Evolutionary conservation across 2,113 vertebrate genomes (phyloP).

Genomic region (Ranitomeya imitator): DNA sequence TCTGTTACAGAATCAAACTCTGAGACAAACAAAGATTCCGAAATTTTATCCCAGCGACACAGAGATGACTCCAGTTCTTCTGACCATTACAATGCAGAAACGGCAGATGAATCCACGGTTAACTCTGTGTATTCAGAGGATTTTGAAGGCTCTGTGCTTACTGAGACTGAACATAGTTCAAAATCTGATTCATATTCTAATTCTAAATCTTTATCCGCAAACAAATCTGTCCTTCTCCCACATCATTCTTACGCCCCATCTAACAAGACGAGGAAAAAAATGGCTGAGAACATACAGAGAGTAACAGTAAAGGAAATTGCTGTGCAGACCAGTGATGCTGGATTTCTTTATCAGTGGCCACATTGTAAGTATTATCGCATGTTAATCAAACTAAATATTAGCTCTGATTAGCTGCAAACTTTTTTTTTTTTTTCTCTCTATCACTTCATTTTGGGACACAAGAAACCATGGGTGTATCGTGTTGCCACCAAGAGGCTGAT

Average conservation of each 20-base stretch:
- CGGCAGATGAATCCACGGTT: not conserved
- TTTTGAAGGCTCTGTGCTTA: conserved; percentile 62
- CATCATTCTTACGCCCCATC: not conserved
- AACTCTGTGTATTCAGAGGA: conserved; percentile 67
- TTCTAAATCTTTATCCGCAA: not conserved
- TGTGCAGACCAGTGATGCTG: conserved; percentile 74
- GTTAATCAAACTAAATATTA: too few relatives aligned
- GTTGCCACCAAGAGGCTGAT: too few relatives aligned
- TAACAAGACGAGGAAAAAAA: not conserved
- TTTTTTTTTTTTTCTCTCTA: too few relatives aligned
- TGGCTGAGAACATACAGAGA: fast-evolving
- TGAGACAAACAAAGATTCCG: conserved; percentile 18
- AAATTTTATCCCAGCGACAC: conserved; percentile 75
- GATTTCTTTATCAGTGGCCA: conserved; percentile 62
- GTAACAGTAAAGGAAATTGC: conserved; percentile 70
- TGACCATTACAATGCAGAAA: not conserved
- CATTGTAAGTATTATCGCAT: conserved; percentile 70
- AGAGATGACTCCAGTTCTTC: conserved; percentile 43
- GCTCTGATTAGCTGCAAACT: too few relatives aligned
- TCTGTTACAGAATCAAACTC: not conserved
- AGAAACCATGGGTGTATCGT: too few relatives aligned
- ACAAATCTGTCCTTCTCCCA: fast-evolving
- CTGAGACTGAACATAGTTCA: not conserved
- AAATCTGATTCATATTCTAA: not conserved
- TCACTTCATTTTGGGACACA: too few relatives aligned